phyloP scores from a whole-genome alignment of 2,113 vertebrate species.

The Prunella fulvescens region DNA sequence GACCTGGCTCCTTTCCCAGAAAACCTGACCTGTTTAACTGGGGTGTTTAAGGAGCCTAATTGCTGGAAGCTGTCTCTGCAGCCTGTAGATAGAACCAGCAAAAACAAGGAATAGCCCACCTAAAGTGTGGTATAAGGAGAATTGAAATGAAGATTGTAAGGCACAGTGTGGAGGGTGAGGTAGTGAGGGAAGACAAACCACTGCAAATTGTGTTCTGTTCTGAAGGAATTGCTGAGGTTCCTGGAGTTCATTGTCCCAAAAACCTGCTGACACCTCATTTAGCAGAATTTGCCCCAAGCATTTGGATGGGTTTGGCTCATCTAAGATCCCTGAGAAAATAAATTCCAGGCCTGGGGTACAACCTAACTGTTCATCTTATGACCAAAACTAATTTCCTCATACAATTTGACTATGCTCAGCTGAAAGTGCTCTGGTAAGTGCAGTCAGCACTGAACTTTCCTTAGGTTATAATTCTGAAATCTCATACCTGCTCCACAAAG shows the following conservation, averaged over 20 bases:
- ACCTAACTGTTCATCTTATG: neutral
- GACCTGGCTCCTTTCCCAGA: neutral
- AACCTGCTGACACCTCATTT: neutral
- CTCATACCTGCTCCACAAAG: neutral
- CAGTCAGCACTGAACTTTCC: neutral
- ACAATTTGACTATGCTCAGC: neutral
- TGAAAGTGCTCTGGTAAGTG: neutral
- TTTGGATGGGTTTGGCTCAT: neutral
- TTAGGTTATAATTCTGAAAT: neutral
- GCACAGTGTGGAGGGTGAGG: neutral
- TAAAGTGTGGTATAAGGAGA: neutral
- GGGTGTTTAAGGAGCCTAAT: neutral
- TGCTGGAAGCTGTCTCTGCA: neutral
- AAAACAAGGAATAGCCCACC: neutral
- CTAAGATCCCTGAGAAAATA: neutral
- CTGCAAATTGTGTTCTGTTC: neutral
- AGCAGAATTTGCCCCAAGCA: neutral
- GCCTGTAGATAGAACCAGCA: neutral
- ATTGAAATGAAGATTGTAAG: neutral
- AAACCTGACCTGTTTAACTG: neutral
- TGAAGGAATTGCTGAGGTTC: neutral
- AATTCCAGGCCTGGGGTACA: neutral
- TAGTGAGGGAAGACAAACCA: neutral
- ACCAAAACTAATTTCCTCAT: neutral
- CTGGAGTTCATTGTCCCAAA: neutral